These are phyloP conservation scores for Geopemphigus sp. DNA, from an alignment of 1,140 invertebrate genomes.

Conservation along the genomic window DNA sequence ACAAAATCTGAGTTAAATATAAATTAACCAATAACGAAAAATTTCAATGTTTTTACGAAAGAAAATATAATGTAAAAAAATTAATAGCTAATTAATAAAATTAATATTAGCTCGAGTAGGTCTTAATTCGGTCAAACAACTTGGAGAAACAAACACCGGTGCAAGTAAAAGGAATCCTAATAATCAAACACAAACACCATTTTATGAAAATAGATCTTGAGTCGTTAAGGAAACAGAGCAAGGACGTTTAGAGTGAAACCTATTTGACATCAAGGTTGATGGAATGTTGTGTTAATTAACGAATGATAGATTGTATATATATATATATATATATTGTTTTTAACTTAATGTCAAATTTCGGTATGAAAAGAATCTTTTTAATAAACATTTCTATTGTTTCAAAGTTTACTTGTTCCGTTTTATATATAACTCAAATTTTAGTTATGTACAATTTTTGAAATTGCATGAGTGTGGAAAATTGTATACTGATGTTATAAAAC, in stretches of 20 bases:
- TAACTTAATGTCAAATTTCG: background rate
- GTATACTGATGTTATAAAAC: constrained; percentile 27
- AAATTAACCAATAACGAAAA: constrained; percentile 1
- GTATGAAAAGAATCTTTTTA: background rate
- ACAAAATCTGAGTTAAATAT: constrained; percentile 5
- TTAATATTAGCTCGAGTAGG: background rate
- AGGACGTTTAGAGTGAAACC: background rate
- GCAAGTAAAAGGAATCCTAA: background rate
- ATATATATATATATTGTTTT: background rate
- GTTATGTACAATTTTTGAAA: constrained; percentile 31
- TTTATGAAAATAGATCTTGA: background rate
- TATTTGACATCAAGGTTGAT: background rate
- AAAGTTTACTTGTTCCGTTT: background rate
- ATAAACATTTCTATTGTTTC: background rate
- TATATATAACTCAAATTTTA: background rate
- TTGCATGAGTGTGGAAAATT: background rate
- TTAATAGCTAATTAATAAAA: background rate
- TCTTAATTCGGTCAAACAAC: background rate
- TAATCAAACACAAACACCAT: background rate
- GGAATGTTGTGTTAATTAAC: constrained; percentile 21
- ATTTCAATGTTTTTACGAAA: background rate
- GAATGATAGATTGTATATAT: background rate
- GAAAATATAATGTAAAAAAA: background rate
- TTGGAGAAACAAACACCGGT: background rate
- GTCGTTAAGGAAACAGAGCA: background rate